Percentiles rank a stretch among this genome's conserved stretches.
These are phyloP conservation scores for Pseudomugil tenellus DNA, from an alignment of 2,797 vertebrate genomes.

Conservation along the genomic window DNA sequence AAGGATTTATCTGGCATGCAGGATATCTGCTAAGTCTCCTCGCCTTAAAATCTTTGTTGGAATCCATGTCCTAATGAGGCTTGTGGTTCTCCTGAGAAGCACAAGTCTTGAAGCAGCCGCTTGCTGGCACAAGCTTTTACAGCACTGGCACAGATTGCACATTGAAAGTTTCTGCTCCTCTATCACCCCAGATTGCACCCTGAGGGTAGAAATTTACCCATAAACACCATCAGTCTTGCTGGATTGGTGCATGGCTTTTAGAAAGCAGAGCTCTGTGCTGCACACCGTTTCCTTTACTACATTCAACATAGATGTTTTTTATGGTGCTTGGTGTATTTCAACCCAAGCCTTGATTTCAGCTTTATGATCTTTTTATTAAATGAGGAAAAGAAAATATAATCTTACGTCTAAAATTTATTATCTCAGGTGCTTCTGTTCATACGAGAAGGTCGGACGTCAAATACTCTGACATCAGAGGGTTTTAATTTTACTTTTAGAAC, in stretches of 20 bases:
- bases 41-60: slow-evolving; percentile 46
- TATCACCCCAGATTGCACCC: slow-evolving; percentile 11
- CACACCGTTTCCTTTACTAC: background rate
- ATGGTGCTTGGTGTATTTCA: too few relatives aligned
- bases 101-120: slow-evolving; percentile 28
- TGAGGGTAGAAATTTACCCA: slow-evolving; percentile 26
- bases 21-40: slow-evolving; percentile 34
- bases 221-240: slow-evolving; percentile 39
- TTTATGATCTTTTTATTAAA: background rate
- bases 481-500: too few relatives aligned
- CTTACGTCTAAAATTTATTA: too few relatives aligned
- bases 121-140: slow-evolving; percentile 34
- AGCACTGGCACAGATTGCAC: slow-evolving; percentile 31
- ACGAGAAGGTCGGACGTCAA: too few relatives aligned
- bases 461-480: too few relatives aligned
- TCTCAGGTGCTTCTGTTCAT: too few relatives aligned
- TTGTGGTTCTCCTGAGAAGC: slow-evolving; percentile 25
- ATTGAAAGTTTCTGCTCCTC: slow-evolving; percentile 28
- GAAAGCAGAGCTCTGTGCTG: background rate
- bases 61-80: slow-evolving; percentile 52
- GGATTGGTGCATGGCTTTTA: background rate
- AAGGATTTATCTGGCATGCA: slow-evolving; percentile 35
- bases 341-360: too few relatives aligned
- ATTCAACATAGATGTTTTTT: background rate
- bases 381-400: background rate